Evolutionary conservation across 2,797 vertebrate genomes (phyloP).

Genomic region (Pteropus rufus): DNA sequence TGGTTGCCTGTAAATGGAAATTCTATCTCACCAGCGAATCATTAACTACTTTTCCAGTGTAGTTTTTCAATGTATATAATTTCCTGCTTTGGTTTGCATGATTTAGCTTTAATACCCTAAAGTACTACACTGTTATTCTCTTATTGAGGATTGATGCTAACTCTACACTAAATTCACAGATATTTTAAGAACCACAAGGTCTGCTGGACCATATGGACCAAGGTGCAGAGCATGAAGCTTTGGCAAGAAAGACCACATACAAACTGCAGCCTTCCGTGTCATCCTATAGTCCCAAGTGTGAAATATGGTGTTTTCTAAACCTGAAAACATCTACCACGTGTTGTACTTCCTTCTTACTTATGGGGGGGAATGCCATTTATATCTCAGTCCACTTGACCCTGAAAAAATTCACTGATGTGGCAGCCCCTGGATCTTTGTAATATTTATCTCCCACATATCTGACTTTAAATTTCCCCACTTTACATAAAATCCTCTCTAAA

Average conservation of each 20-base stretch:
- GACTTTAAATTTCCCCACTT: background rate
- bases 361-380: background rate
- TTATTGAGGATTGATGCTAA: background rate
- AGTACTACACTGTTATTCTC: background rate
- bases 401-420: background rate
- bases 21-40: background rate
- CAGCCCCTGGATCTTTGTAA: background rate
- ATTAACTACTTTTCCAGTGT: background rate
- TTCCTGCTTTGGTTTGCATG: background rate
- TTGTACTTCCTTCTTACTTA: background rate
- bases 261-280: background rate
- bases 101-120: too few relatives aligned
- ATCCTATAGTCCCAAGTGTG: background rate
- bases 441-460: background rate
- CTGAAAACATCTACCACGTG: background rate
- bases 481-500: background rate
- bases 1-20: background rate
- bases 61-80: too few relatives aligned
- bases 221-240: background rate
- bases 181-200: background rate
- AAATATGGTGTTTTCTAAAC: background rate
- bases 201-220: background rate
- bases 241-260: too few relatives aligned
- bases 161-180: background rate
- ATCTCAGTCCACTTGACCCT: background rate